Conservation (phyloP, 2,113 vertebrate species). For the Hipposideros armiger region DNA sequence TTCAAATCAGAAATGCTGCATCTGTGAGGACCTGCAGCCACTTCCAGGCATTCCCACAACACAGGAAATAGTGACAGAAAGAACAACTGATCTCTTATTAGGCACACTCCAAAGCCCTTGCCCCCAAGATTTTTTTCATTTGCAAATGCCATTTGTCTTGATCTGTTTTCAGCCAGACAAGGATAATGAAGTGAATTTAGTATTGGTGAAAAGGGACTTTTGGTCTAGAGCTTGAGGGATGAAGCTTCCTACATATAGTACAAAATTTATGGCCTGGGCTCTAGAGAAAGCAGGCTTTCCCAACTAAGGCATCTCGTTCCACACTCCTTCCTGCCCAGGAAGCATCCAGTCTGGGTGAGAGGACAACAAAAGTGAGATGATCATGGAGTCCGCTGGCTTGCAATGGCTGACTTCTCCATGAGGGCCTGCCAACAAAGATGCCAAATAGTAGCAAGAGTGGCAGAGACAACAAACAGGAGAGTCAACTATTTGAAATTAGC, state of each 20-base stretch:
- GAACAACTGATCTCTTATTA: conserved; percentile 10
- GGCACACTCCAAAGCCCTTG: neutral
- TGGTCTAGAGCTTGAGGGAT: neutral
- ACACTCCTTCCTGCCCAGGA: neutral
- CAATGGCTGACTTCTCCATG: neutral
- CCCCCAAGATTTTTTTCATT: neutral
- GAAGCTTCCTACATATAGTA: neutral
- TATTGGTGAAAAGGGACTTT: neutral
- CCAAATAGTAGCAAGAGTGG: neutral
- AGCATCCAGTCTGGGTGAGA: neutral
- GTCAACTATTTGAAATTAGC: neutral
- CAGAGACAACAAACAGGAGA: conserved; percentile 15
- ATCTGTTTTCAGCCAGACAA: neutral
- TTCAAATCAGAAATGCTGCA: neutral
- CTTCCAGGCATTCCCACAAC: neutral
- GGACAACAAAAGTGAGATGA: neutral
- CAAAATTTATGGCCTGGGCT: neutral
- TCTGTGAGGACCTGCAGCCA: neutral
- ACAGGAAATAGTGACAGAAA: neutral
- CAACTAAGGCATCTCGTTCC: neutral
- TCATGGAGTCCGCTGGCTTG: neutral
- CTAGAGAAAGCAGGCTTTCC: neutral
- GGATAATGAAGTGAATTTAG: conserved; percentile 39
- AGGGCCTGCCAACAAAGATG: neutral
- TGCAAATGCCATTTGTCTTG: conserved; percentile 51